Percentiles rank a stretch among this genome's conserved stretches.
These are phyloP conservation scores for Operophtera brumata DNA, from an alignment of 2,888 invertebrate genomes.

Conservation along the genomic window DNA sequence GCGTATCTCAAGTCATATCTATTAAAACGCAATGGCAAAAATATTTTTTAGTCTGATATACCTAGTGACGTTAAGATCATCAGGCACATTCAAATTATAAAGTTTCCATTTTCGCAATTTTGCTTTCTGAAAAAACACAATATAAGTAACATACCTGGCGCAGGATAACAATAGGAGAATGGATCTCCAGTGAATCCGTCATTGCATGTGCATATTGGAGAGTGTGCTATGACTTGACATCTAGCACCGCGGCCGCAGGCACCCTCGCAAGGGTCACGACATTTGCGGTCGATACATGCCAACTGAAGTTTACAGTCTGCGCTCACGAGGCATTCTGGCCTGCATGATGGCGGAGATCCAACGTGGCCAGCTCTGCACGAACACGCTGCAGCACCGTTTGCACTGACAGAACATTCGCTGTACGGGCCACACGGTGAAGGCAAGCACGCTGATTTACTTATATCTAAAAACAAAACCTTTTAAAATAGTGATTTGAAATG, in stretches of 20 bases:
- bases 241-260: constrained; percentile 86
- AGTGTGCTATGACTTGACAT: constrained; percentile 87
- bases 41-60: too few relatives aligned
- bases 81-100: too few relatives aligned
- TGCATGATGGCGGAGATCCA: constrained; percentile 87
- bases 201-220: constrained; percentile 87
- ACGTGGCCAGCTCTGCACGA: constrained; percentile 86
- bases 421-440: constrained; percentile 91
- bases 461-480: constrained; percentile 32
- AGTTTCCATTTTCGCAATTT: too few relatives aligned
- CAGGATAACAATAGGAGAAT: constrained; percentile 82
- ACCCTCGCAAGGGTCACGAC: constrained; percentile 87
- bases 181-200: constrained; percentile 86
- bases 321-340: constrained; percentile 88
- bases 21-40: too few relatives aligned
- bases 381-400: constrained; percentile 82
- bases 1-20: too few relatives aligned
- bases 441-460: constrained; percentile 77
- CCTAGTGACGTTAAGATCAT: too few relatives aligned
- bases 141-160: constrained; percentile 71
- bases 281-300: constrained; percentile 86
- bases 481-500: neutral
- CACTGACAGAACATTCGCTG: constrained; percentile 81
- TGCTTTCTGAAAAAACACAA: neutral
- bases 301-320: constrained; percentile 85